Evolutionary conservation across 2,888 invertebrate genomes (phyloP), one percentile per base, ranked within the genome.

Genomic region (Meta bourneti): DNA sequence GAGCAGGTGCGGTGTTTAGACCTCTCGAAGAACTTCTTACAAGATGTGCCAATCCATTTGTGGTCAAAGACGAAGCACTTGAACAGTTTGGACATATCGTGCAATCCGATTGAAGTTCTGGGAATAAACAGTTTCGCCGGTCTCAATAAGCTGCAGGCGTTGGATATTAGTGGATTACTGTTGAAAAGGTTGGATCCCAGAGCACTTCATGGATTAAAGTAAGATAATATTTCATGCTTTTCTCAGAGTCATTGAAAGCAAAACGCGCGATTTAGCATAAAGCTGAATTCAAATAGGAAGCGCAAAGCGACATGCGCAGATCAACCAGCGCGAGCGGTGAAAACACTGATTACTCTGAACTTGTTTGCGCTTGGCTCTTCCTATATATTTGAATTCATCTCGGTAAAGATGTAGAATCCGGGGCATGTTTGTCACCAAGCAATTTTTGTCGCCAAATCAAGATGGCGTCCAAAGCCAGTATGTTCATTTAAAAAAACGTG

Each of bases 21-120:
- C 94, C 95, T 98, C 93, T 97, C 97, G 93, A 96, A 97, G 94
- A 98, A 98, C 95, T 96, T 97, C 94, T 95, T 98, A 93, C 96
- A 96, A 88, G 96, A 97, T 94, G 96, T 97, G 94, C 97, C 97
- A 93, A 96, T 97, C 94, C 96, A 97, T 93, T 96, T 96, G 94
- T 97, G 97, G 96, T 95, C 96, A 94, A 95, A 97, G 94, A 96
- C 98, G 93, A 96, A 96, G 92, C 96, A 96, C 93, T 96, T 98
- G 93, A 96, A 97, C 93, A 96, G 96, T 78, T 95, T 98, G 87
- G 97, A 98, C 95, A 94, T 98, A 87, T 97, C 98, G 0, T 96
- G 96, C 94, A 98, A 98, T 95, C 97, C 97, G 97, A 96, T 98
- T 92, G 96, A 96, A 95, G 93, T 94, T 19, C 80, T 94, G 71